These are phyloP conservation scores for Elgonia sp. DNA, from an alignment of 2,888 invertebrate species.

Conservation along the genomic window DNA sequence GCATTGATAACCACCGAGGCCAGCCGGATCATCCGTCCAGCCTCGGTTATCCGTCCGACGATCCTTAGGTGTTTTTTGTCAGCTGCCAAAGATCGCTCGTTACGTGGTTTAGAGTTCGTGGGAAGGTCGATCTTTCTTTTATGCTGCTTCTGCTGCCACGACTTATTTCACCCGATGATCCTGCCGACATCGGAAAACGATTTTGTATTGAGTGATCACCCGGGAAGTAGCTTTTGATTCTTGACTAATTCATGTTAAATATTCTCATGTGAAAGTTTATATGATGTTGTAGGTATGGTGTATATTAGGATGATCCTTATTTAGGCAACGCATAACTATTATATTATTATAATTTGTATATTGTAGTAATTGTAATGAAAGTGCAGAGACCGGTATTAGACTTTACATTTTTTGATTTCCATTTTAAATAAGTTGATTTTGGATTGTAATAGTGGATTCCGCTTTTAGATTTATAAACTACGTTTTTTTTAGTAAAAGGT, in stretches of 20 bases:
- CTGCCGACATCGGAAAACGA: slow-evolving; percentile 37
- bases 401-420: no score
- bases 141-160: slow-evolving; percentile 41
- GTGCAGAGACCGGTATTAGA: no score
- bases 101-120: slow-evolving; percentile 79
- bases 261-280: no score
- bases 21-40: slow-evolving; percentile 61
- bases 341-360: no score
- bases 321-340: no score
- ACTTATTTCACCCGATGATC: slow-evolving; percentile 2
- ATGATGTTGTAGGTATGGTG: no score
- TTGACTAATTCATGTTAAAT: slow-evolving; percentile 6
- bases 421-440: no score
- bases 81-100: slow-evolving; percentile 77
- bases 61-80: slow-evolving; percentile 79
- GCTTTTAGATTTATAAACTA: no score
- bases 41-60: slow-evolving; percentile 77
- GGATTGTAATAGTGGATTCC: no score
- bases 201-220: slow-evolving; percentile 48
- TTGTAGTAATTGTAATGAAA: no score
- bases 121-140: slow-evolving; percentile 78
- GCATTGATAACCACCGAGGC: slow-evolving; percentile 76
- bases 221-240: slow-evolving; percentile 37
- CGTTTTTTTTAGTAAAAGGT: no score
- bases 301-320: no score